phyloP scores from a whole-genome alignment of 53 echinoderm and acorn worm species.

The Echinometra lucunter region DNA sequence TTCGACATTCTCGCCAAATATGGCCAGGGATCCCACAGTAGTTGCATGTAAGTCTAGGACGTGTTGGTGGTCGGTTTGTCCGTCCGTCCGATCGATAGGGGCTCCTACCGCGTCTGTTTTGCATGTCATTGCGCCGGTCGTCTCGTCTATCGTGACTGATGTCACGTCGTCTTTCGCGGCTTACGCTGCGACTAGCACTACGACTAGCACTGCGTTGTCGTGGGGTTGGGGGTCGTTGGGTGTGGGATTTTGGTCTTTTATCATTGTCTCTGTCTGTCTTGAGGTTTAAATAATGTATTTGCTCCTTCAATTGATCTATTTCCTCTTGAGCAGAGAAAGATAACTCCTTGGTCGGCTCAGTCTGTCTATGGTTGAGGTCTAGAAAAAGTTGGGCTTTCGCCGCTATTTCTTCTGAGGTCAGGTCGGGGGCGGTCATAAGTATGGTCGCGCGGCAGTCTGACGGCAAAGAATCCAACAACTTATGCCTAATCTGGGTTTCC shows the following conservation, averaged over 20 bases:
- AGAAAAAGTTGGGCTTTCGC: slow-evolving; percentile 25
- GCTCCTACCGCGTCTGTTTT: too few relatives aligned
- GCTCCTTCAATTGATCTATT: neutral
- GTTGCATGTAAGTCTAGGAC: neutral
- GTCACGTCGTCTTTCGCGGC: neutral
- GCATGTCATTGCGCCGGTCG: too few relatives aligned
- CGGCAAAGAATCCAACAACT: slow-evolving; percentile 43
- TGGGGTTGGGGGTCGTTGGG: slow-evolving; percentile 20
- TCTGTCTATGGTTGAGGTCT: neutral
- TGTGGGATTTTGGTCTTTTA: neutral
- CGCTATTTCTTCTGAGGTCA: slow-evolving; percentile 10
- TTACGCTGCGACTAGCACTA: neutral
- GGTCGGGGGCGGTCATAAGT: slow-evolving; percentile 54
- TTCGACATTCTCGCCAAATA: neutral
- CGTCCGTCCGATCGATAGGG: too few relatives aligned
- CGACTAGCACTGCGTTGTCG: too few relatives aligned
- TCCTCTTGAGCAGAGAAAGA: neutral
- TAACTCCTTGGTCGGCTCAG: neutral
- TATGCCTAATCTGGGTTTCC: slow-evolving; percentile 57
- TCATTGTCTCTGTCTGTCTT: neutral
- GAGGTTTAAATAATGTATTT: neutral
- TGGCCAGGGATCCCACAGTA: neutral
- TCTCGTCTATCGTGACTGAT: neutral
- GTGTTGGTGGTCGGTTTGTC: too few relatives aligned
- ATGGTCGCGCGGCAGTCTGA: slow-evolving; percentile 64